Base-by-base conservation (phyloP, 2,888 invertebrate genomes). In the Ophion ellenae region DNA sequence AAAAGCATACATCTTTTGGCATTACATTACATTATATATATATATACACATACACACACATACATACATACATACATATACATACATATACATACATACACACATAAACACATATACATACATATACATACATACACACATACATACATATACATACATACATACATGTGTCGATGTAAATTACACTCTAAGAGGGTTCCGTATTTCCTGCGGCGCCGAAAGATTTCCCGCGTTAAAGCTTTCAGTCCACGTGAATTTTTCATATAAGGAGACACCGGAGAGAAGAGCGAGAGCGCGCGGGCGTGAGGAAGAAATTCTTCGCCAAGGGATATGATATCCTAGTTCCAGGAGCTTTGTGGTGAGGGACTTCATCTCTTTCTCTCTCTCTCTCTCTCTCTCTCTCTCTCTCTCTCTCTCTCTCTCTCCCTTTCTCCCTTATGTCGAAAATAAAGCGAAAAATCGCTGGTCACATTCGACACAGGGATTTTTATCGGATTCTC, bases 231-330 rank as follows among this genome's bases (percentile, higher is more conserved):
- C 81, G 75, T 53, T 63, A 67, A 75, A 79, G 86, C 86, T 86
- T 81, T 84, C 86, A 86, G 84, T 75, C 78, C 17, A 45, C 69
- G 28, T 86, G 86, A 74, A 86, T 86, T 81, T 84, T 86, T 86
- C 75, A 86, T 84, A 59, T 47, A 61, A 28, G 11, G 69, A 85
- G 63, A 79, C 2, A 79, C 28, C 24, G 69, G 70, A 61, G 36
- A 64, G 57, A 59, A 28, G 64, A 77, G 81, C 24, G 2, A 47
- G 45, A 69, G 40, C 40, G 47, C 40, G 64, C 71, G 66, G 47
- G 73, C 47, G 61, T 5, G 53, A 2, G 57, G 67, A 77, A 71
- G 4, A 57, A 61, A 32, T 67, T 81, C 77, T 80, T 63, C n/a
- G 77, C 61, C 61, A 61, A 67, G 77, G 73, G 80, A 81, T 79